phyloP scores from a whole-genome alignment of 37 sponge, comb jelly and placozoan species.

The Amphimedon queenslandica region DNA sequence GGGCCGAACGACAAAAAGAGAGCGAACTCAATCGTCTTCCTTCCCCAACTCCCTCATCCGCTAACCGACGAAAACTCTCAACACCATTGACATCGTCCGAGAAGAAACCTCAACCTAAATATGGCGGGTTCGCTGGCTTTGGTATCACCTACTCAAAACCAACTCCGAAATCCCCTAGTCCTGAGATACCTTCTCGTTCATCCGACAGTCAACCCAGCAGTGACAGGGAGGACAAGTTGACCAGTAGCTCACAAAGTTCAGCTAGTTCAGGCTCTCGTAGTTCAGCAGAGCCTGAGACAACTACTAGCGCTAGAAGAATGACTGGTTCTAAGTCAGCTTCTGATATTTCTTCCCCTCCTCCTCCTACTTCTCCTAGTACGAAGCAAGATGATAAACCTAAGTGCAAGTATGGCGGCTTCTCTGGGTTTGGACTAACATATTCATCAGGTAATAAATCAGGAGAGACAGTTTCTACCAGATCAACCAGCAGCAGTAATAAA shows the following conservation, averaged over 20 bases:
- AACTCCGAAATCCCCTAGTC: conserved; percentile 1
- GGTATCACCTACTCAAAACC: background rate
- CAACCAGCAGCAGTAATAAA: background rate
- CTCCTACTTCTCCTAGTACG: too few relatives aligned
- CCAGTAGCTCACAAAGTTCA: too few relatives aligned
- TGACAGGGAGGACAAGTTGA: too few relatives aligned
- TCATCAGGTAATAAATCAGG: background rate
- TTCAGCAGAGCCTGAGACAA: too few relatives aligned
- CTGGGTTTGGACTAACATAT: conserved; percentile 4
- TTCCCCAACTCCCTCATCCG: background rate
- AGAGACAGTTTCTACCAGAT: background rate
- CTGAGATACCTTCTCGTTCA: background rate
- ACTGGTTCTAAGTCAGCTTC: too few relatives aligned
- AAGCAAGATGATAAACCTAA: background rate
- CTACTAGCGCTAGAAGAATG: too few relatives aligned
- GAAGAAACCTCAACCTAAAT: conserved; percentile 5
- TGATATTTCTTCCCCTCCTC: too few relatives aligned
- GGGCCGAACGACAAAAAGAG: background rate
- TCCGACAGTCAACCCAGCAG: too few relatives aligned
- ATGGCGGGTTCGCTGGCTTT: conserved; percentile 9
- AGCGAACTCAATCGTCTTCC: background rate
- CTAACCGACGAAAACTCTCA: background rate
- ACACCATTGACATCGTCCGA: background rate
- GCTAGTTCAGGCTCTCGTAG: too few relatives aligned
- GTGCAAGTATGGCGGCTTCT: conserved; percentile 1